phyloP scores from a whole-genome alignment of 2,797 vertebrate species.

The Tapirus indicus region DNA sequence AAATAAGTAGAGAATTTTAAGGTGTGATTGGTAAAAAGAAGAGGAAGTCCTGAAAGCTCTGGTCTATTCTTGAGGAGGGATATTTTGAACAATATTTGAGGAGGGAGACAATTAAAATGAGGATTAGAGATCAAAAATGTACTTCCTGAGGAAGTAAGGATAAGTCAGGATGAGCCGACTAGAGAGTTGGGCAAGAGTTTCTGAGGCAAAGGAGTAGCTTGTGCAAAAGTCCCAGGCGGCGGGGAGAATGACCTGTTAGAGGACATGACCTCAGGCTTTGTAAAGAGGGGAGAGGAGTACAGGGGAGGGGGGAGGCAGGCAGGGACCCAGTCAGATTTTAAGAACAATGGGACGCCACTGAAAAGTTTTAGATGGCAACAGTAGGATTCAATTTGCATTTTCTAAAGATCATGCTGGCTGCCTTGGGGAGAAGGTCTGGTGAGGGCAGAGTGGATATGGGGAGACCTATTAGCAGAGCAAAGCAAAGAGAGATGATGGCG shows the following conservation, averaged over 20 bases:
- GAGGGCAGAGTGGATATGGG: accelerated
- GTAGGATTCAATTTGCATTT: background rate
- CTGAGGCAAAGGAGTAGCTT: background rate
- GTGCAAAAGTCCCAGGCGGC: background rate
- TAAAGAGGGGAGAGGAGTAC: background rate
- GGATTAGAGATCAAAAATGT: background rate
- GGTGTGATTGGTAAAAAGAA: background rate
- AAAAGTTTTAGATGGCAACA: background rate
- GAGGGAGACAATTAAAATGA: constrained; percentile 22
- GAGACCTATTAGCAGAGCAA: background rate
- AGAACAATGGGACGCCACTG: background rate
- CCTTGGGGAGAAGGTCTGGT: background rate
- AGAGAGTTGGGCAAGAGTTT: background rate
- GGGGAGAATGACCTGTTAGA: background rate
- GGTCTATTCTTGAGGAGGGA: background rate
- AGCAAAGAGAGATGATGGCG: background rate
- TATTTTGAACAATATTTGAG: background rate
- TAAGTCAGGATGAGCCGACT: background rate
- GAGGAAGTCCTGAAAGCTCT: background rate
- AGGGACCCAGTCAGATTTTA: background rate
- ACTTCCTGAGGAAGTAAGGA: background rate
- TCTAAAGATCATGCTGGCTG: background rate
- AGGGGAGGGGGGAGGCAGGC: accelerated
- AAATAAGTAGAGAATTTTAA: constrained; percentile 9
- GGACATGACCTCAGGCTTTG: background rate